Percentiles rank a stretch among this genome's conserved stretches.
These are phyloP conservation scores for Ophioninae sp. DNA, from an alignment of 2,888 invertebrate genomes.

Conservation along the genomic window DNA sequence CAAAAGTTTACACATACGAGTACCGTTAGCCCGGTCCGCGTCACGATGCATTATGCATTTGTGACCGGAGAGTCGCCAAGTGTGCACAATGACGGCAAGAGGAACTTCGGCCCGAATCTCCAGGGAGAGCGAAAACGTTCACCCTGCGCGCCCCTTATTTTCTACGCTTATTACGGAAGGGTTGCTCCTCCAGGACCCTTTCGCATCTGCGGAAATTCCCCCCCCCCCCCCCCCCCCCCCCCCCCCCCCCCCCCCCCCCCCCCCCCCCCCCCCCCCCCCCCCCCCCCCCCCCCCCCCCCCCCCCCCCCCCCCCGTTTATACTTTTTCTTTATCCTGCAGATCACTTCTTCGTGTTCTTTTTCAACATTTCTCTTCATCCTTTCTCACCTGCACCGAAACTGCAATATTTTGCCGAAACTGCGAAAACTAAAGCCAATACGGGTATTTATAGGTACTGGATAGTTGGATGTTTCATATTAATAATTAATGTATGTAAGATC, in stretches of 20 bases:
- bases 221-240: constrained; percentile 63
- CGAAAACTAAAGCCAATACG: no score
- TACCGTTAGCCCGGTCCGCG: constrained; percentile 76
- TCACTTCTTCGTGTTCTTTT: background rate
- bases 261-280: constrained; percentile 79
- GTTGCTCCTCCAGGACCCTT: constrained; percentile 72
- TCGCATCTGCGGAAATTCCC: constrained; percentile 75
- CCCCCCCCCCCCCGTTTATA: no score
- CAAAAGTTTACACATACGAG: constrained; percentile 48
- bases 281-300: no score
- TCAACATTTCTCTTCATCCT: background rate
- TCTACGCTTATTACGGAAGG: constrained; percentile 79
- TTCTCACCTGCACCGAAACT: no score
- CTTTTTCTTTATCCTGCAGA: background rate
- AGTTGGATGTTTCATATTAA: no score
- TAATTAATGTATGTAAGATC: no score
- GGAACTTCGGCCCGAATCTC: constrained; percentile 23
- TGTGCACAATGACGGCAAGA: constrained; percentile 68
- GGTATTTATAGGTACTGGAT: no score
- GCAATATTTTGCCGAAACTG: no score
- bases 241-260: constrained; percentile 72
- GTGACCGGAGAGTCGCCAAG: constrained; percentile 63
- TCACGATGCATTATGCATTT: constrained; percentile 74
- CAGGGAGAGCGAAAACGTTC: constrained; percentile 62
- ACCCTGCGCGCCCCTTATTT: constrained; percentile 69